These are phyloP conservation scores for Morinoia aosen DNA, from an alignment of 2,888 invertebrate genomes.

Conservation along the genomic window DNA sequence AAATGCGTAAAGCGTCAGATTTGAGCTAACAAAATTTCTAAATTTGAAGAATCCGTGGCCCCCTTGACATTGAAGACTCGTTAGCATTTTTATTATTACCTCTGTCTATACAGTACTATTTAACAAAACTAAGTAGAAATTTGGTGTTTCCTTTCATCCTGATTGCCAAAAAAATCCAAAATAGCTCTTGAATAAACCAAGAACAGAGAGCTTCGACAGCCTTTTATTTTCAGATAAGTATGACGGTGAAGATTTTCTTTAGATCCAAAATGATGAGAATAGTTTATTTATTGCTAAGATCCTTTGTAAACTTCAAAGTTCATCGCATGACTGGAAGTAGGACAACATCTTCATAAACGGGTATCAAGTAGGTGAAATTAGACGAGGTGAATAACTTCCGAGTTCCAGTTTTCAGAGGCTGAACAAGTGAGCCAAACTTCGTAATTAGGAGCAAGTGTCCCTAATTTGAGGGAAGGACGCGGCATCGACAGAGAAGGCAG, in stretches of 20 bases:
- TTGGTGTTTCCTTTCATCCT: too few species aligned
- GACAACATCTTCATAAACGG: background rate
- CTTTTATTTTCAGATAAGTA: too few species aligned
- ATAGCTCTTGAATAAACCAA: too few species aligned
- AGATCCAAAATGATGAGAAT: too few species aligned
- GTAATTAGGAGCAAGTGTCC: background rate
- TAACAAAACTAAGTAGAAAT: too few species aligned
- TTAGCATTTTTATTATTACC: background rate
- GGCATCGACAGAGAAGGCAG: background rate
- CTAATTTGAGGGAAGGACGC: background rate
- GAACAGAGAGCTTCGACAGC: too few species aligned
- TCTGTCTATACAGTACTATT: too few species aligned
- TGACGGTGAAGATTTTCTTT: too few species aligned
- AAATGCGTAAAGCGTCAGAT: background rate
- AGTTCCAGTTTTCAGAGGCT: background rate
- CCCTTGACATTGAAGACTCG: background rate
- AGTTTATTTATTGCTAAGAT: background rate
- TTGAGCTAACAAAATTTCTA: background rate
- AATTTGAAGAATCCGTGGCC: background rate
- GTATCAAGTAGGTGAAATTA: background rate
- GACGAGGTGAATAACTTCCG: background rate
- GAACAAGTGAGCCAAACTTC: background rate
- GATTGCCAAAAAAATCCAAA: too few species aligned
- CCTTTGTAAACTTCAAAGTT: background rate
- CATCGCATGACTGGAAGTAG: background rate